Evolutionary conservation across 2,797 vertebrate species (phyloP), one percentile per base, ranked within the genome.

Genomic region (Sebastes itinus): DNA sequence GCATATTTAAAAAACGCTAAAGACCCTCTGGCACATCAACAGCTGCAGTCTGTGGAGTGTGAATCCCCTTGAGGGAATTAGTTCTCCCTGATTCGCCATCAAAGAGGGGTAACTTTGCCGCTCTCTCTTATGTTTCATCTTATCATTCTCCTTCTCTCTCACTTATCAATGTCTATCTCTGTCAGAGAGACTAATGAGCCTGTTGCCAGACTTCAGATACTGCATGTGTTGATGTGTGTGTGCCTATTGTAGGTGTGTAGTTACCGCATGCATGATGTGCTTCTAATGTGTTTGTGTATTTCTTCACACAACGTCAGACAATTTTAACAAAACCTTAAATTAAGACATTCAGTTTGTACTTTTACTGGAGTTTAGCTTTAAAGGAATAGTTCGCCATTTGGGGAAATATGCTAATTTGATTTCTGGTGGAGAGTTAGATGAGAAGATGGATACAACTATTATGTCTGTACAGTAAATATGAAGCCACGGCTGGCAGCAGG

Each of bases 21-120:
- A 82, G 72, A 80, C 46, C 72, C 56, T 69, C 79, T 75, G 42
- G 70, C 16, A 54, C 79, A 75, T 78, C 68, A 78, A 30, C 71
- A 83, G 83, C 77, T 73, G 73, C 79, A 80, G 73, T 54, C 76
- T 62, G 72, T 77, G 6, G 59, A 81, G 67, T 76, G 58, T 82
- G 80, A 91, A 73, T 11, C 72, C 79, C 83, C 82, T 75, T 61
- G 20, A 73, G 82, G 87, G 82, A 83, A 80, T 89, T 76, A 85
- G 72, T 82, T 86, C 70, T 71, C 72, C 78, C 64, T 75, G 56
- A 86, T 80, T 87, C 77, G 65, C 67, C 80, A 77, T 87, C 80
- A 88, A 82, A 88, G 84, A 69, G 56, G 27, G 13, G n/a, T n/a
- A 64, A 80, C 80, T 86, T 77, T 64, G n/a, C 59, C 3, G n/a